Evolutionary conservation across 2,888 invertebrate genomes (phyloP).

Genomic region (Caprella mutica): DNA sequence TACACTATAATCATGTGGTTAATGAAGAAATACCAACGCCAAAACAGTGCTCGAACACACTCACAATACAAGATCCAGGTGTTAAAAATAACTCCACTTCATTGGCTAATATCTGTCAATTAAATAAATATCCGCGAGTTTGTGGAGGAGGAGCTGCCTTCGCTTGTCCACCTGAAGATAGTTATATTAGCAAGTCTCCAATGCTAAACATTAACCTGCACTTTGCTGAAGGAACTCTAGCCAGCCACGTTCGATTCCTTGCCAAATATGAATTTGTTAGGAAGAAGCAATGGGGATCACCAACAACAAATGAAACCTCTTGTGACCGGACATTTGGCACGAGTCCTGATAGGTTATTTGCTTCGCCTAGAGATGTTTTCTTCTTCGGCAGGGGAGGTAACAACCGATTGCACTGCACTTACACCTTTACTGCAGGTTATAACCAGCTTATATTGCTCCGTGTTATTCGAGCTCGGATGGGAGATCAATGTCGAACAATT

Average conservation of each 20-base stretch:
- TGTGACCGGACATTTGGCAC: constrained; percentile 35
- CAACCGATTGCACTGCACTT: constrained; percentile 59
- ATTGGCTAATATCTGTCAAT: constrained; percentile 5
- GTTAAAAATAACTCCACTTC: constrained; percentile 3
- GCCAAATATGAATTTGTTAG: constrained; percentile 13
- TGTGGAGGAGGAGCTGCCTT: constrained; percentile 9
- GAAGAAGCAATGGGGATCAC: constrained; percentile 9
- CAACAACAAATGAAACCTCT: constrained; percentile 9
- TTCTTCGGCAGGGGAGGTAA: constrained; percentile 70
- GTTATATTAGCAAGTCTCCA: constrained; percentile 7
- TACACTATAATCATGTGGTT: constrained; percentile 52
- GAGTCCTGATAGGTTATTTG: constrained; percentile 48
- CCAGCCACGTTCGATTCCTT: constrained; percentile 11
- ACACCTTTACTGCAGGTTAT: constrained; percentile 59
- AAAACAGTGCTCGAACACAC: constrained; percentile 8
- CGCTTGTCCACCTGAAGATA: constrained; percentile 9
- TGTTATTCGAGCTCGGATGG: constrained; percentile 12
- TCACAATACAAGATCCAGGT: constrained; percentile 12
- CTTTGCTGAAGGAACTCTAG: constrained; percentile 12
- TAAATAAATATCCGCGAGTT: constrained; percentile 10
- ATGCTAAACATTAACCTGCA: constrained; percentile 3
- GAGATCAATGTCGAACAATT: constrained; percentile 8
- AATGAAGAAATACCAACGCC: constrained; percentile 13
- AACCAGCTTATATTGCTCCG: constrained; percentile 56
- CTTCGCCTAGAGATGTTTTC: constrained; percentile 67